These are phyloP conservation scores for Thaumatotibia leucotreta DNA, from an alignment of 1,140 invertebrate species.

Conservation along the genomic window DNA sequence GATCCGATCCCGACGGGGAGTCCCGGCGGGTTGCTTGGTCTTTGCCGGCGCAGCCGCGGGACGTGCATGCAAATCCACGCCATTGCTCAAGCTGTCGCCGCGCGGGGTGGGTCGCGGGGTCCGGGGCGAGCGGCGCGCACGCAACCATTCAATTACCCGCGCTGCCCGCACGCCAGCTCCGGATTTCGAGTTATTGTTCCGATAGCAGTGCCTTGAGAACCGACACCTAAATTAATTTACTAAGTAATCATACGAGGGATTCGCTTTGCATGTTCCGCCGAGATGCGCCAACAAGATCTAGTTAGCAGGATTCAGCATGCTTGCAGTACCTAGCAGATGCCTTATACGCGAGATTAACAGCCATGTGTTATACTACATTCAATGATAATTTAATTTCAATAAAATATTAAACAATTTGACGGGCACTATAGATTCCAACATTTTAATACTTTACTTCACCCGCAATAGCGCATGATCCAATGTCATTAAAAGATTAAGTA, in stretches of 20 bases:
- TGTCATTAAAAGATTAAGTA: too few species aligned
- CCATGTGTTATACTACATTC: too few species aligned
- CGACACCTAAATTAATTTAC: constrained; percentile 9
- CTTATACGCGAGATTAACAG: not conserved
- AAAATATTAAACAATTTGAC: too few species aligned
- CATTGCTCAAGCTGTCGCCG: constrained; percentile 2
- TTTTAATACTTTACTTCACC: too few species aligned
- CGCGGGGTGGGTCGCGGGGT: not conserved
- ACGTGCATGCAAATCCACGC: not conserved
- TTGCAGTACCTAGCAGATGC: not conserved
- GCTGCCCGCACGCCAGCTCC: constrained; percentile 3
- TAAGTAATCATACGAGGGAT: not conserved
- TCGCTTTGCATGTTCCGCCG: not conserved
- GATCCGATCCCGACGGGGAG: not conserved
- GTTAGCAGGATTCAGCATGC: not conserved
- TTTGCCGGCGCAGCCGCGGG: not conserved
- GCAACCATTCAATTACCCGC: constrained; percentile 8
- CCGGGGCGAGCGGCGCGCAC: not conserved
- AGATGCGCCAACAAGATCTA: not conserved
- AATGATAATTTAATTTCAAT: too few species aligned
- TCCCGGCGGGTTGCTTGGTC: not conserved
- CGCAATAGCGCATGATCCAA: too few species aligned
- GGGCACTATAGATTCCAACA: too few species aligned
- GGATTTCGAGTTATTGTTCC: constrained; percentile 9
- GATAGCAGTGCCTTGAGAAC: constrained; percentile 6